Evolutionary conservation across 2,888 invertebrate species (phyloP).

Genomic region (Eustalomyia histrio): DNA sequence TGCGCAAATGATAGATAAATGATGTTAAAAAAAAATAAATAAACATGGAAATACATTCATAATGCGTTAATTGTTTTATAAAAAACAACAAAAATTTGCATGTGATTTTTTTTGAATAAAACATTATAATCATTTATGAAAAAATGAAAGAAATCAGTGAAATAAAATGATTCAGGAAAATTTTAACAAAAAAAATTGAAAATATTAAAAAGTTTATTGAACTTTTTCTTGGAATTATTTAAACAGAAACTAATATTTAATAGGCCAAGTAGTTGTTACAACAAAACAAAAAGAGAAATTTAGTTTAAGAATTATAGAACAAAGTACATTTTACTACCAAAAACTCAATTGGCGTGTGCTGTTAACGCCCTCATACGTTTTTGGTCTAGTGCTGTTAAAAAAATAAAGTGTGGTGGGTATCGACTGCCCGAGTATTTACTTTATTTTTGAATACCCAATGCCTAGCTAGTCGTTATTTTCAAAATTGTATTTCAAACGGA

Average conservation of each 20-base stretch:
- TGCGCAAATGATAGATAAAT: not conserved
- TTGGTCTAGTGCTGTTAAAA: no score
- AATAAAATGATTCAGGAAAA: conserved; percentile 35
- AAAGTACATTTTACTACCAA: not conserved
- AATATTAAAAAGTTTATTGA: conserved; percentile 15
- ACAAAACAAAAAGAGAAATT: conserved; percentile 44
- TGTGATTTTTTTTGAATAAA: not conserved
- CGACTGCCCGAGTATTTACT: no score
- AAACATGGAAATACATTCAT: not conserved
- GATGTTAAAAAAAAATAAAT: not conserved
- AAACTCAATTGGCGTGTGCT: not conserved
- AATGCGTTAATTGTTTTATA: conserved; percentile 10
- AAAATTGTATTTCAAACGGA: no score
- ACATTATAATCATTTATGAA: not conserved
- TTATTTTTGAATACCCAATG: no score
- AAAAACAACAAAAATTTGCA: conserved; percentile 9
- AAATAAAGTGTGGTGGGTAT: no score
- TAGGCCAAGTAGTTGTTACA: not conserved
- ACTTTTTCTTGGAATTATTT: conserved; percentile 5
- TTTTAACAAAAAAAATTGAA: not conserved
- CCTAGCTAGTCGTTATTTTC: no score
- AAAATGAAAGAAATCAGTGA: conserved; percentile 37
- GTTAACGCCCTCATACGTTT: conserved; percentile 23
- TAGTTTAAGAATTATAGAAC: not conserved
- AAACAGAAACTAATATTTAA: not conserved